Conservation (phyloP, 2,113 vertebrate genomes). For the Boleophthalmus pectinirostris region DNA sequence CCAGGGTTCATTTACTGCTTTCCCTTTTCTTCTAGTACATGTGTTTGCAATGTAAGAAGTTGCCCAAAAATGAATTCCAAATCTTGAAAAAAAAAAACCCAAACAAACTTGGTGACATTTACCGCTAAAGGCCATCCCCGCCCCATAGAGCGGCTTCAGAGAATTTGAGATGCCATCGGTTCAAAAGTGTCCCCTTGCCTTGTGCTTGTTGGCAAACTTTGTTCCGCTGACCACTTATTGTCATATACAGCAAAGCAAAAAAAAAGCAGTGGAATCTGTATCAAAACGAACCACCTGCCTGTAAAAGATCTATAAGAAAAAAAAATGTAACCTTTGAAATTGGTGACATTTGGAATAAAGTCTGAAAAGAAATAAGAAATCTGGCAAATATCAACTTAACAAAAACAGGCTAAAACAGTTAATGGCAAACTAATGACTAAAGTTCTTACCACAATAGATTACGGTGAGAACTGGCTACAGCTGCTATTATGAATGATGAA, state of each 20-base stretch:
- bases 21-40: not conserved
- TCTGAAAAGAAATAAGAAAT: not conserved
- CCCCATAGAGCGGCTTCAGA: conserved; percentile 6
- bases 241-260: not conserved
- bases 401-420: not conserved
- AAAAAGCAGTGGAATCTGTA: not conserved
- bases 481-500: not conserved
- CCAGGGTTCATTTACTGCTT: not conserved
- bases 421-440: conserved; percentile 3
- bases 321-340: not conserved
- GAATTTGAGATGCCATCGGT: conserved; percentile 18
- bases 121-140: conserved; percentile 21
- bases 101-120: not conserved
- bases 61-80: not conserved
- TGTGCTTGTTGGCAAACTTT: conserved; percentile 19
- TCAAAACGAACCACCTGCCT: not conserved
- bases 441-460: not conserved
- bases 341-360: not conserved
- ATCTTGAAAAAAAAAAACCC: not conserved
- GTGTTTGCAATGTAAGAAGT: not conserved
- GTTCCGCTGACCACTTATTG: conserved; percentile 1
- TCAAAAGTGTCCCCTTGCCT: conserved; percentile 1
- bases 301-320: not conserved
- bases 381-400: not conserved
- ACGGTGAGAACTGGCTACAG: not conserved